phyloP scores from a whole-genome alignment of 2,797 vertebrate species.

The Amphiprion clarkii region DNA sequence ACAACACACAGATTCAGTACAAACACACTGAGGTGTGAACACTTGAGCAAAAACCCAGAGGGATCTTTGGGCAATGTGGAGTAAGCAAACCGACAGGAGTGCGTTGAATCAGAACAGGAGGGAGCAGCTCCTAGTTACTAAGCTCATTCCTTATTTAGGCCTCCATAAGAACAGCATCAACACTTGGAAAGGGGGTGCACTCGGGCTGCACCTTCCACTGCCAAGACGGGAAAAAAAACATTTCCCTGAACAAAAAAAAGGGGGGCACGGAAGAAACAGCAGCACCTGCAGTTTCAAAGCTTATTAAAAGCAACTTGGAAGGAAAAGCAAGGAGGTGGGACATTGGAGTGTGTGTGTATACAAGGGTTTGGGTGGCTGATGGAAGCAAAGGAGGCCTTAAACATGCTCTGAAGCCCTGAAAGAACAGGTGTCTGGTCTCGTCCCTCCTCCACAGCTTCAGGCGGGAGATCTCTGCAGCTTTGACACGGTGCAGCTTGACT shows the following conservation, averaged over 20 bases:
- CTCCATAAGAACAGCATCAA: constrained; percentile 58
- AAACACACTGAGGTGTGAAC: constrained; percentile 61
- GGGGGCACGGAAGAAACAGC: constrained; percentile 40
- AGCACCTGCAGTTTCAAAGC: constrained; percentile 68
- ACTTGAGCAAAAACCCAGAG: constrained; percentile 58
- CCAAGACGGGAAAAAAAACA: constrained; percentile 31
- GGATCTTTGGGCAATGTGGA: constrained; percentile 71
- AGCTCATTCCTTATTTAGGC: constrained; percentile 82
- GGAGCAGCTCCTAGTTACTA: constrained; percentile 62
- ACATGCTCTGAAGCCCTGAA: constrained; percentile 40
- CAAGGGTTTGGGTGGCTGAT: constrained; percentile 21
- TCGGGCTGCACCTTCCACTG: constrained; percentile 17
- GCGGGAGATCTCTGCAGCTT: constrained; percentile 42
- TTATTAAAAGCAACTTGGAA: constrained; percentile 62
- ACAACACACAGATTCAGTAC: constrained; percentile 50
- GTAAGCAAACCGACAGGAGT: constrained; percentile 70
- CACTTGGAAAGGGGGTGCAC: constrained; percentile 52
- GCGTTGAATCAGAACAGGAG: constrained; percentile 67
- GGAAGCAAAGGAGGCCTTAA: constrained; percentile 46
- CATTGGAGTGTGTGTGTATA: constrained; percentile 12
- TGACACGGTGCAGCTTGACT: constrained; percentile 49
- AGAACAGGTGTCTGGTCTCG: constrained; percentile 49
- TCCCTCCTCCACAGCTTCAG: constrained; percentile 50
- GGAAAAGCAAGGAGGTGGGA: constrained; percentile 41
- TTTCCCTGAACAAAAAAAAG: constrained; percentile 23